Evolutionary conservation across 2,113 vertebrate genomes (phyloP), one percentile per base, ranked within the genome.

Genomic region (Calonectris borealis): DNA sequence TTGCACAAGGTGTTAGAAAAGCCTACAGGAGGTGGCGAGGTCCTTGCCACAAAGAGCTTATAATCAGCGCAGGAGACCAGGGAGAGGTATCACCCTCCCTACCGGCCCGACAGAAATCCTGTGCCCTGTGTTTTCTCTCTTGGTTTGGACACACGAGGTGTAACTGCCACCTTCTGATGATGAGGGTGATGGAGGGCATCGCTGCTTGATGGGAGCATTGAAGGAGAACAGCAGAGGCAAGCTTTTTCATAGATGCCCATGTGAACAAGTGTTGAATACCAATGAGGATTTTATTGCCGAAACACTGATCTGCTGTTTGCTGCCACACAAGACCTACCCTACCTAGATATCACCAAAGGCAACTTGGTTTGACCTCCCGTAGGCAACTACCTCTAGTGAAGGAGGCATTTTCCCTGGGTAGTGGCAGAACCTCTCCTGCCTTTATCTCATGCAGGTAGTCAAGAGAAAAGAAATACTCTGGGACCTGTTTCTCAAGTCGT

Each of bases 61-160:
- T 6, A 16, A 6, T n/a, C 25, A 31, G 18, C 21, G 32, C 58
- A 64, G 57, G 17, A 88, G 64, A 57, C 15, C 68, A 29, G 51
- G 48, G 66, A 31, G 49, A 83, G 18, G 13, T 32, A 11, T 22
- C 3, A 1, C 31, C 13, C 16, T 92, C 17, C 42, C 9, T 11
- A 16, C 25, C 31, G 80, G n/a, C 10, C 54, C 13, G 1, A n/a
- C 38, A 76, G 44, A 72, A 68, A 55, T 71, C 26, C 26, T 14
- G 0, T 17, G 17, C 8, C 10, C 1, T 0, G 14, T 61, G 21
- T 36, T 58, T 64, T 27, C 49, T 69, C 24, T 34, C 12, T 9
- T 38, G 58, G 17, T 72, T 55, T 22, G 7, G 46, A 44, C 16
- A 29, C 25, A 48, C 0, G 4, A 72, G 40, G 7, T 71, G 52